These are phyloP conservation scores for Panthera uncia DNA, from an alignment of 2,113 vertebrate species.

Conservation along the genomic window DNA sequence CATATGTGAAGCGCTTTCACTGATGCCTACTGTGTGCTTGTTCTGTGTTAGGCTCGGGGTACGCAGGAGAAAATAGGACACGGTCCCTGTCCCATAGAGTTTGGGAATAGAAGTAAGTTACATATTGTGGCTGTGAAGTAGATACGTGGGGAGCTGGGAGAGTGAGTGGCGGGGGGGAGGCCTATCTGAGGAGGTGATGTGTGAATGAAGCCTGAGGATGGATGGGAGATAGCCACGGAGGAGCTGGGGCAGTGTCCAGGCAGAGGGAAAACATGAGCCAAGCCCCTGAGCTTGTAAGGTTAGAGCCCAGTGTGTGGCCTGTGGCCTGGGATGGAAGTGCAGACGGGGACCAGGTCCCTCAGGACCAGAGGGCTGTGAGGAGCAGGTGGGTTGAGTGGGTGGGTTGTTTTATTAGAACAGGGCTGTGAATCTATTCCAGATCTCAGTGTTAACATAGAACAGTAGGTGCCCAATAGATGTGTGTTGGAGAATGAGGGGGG, in stretches of 20 bases:
- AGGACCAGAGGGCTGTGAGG: background rate
- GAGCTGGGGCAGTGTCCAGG: background rate
- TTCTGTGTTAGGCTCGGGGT: background rate
- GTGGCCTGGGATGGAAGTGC: background rate
- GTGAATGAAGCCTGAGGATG: background rate
- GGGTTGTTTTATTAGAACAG: background rate
- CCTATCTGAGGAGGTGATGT: background rate
- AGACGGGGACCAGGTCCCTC: background rate
- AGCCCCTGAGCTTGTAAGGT: background rate
- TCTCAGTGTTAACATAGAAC: background rate
- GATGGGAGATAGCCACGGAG: background rate
- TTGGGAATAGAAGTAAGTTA: background rate
- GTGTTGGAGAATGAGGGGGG: background rate
- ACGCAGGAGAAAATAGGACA: background rate
- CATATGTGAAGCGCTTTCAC: background rate
- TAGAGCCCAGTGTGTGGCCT: background rate
- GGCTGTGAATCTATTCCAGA: background rate
- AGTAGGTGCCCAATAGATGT: background rate
- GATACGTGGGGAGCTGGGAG: background rate
- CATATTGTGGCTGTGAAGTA: background rate
- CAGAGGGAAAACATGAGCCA: background rate
- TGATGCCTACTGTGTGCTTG: background rate
- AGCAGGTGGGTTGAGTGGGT: background rate
- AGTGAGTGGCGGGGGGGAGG: background rate
- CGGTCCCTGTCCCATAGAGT: background rate